Percentiles rank a stretch among this genome's conserved stretches.
phyloP scores from a whole-genome alignment of 2,113 vertebrate genomes.

The Columbina picui region DNA sequence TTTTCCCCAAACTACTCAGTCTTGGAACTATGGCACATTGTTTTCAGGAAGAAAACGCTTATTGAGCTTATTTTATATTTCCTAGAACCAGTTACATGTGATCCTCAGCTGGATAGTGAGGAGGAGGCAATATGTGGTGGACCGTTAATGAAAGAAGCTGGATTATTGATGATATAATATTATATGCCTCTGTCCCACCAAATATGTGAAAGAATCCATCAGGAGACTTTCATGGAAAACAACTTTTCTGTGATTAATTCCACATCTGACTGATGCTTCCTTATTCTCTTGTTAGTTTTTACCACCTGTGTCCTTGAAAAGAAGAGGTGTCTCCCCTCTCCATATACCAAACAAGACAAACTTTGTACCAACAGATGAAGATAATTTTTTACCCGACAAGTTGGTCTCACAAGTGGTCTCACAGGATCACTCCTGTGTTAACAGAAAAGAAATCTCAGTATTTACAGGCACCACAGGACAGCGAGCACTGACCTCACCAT shows the following conservation, averaged over 20 bases:
- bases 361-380: background rate
- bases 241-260: background rate
- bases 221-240: background rate
- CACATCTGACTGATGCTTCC: background rate
- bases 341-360: background rate
- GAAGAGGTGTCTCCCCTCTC: background rate
- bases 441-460: background rate
- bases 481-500: background rate
- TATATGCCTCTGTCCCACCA: background rate
- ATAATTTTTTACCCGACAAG: background rate
- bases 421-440: background rate
- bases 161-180: background rate
- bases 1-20: background rate
- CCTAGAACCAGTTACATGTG: background rate
- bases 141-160: background rate
- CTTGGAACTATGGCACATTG: conserved; percentile 35
- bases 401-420: background rate
- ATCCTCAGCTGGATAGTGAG: background rate
- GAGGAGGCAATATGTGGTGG: background rate
- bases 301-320: background rate
- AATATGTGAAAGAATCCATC: background rate
- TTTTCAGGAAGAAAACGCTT: background rate
- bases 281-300: background rate
- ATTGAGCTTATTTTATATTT: conserved; percentile 1
- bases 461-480: background rate